A percentile compares a stretch with the other conserved stretches of the same genome.
These are phyloP conservation scores for Grapholita molesta DNA, from an alignment of 1,140 invertebrate genomes.

Conservation along the genomic window DNA sequence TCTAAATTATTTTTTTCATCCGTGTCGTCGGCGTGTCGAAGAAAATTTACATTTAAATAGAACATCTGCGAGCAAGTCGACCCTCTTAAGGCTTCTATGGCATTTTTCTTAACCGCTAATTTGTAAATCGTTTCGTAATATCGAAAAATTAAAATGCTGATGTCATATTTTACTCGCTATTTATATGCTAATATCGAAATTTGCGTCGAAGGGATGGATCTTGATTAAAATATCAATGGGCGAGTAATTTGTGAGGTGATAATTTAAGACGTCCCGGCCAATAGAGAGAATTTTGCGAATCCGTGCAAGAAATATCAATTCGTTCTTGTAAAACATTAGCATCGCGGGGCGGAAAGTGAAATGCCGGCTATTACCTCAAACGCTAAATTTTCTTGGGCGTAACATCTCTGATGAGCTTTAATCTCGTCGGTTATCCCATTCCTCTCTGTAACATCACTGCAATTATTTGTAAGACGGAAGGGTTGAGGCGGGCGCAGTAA, in stretches of 20 bases:
- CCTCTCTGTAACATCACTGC: conserved; percentile 63
- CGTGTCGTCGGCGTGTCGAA: conserved; percentile 64
- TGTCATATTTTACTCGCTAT: conserved; percentile 73
- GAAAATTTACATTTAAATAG: conserved; percentile 77
- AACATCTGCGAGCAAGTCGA: conserved; percentile 70
- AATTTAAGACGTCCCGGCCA: conserved; percentile 41
- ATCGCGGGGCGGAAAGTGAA: conserved; percentile 26
- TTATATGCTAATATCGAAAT: conserved; percentile 70
- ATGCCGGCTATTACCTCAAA: conserved; percentile 43
- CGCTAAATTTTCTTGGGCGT: conserved; percentile 54
- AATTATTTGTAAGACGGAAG: conserved; percentile 72
- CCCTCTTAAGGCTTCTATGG: conserved; percentile 65
- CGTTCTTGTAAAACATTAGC: conserved; percentile 11
- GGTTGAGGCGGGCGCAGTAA: conserved; percentile 55
- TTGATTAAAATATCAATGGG: conserved; percentile 74
- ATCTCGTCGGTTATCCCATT: conserved; percentile 68
- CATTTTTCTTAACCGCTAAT: conserved; percentile 76
- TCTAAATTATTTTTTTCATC: conserved; percentile 70
- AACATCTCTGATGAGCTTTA: conserved; percentile 63
- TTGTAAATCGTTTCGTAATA: conserved; percentile 77
- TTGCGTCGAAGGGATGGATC: conserved; percentile 40
- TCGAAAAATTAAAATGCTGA: conserved; percentile 77
- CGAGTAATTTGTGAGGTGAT: conserved; percentile 47
- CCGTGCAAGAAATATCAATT: conserved; percentile 41
- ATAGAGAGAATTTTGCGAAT: conserved; percentile 19